Conservation (phyloP, 2,113 vertebrate genomes). For the Apus apus region DNA sequence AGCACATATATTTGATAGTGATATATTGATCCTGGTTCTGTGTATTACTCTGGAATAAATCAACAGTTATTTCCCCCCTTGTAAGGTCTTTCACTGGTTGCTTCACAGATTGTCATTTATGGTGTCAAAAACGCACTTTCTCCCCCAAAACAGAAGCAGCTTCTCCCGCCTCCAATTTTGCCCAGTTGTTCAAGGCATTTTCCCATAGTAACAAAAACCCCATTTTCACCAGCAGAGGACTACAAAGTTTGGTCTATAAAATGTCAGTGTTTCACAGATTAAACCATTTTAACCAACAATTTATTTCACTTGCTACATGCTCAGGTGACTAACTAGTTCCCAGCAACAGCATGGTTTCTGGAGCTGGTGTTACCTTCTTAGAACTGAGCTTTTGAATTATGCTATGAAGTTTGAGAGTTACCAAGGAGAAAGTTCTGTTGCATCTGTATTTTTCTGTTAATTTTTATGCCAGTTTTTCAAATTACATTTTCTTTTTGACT, state of each 20-base stretch:
- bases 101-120: neutral
- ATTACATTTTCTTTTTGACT: neutral
- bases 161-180: neutral
- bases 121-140: conserved; percentile 1
- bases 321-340: neutral
- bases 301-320: neutral
- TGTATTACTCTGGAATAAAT: neutral
- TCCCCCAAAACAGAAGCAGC: neutral
- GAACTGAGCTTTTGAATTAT: neutral
- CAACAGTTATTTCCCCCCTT: neutral
- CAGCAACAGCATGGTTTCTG: neutral
- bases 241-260: neutral
- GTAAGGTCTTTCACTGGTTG: neutral
- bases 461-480: neutral
- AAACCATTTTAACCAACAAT: neutral
- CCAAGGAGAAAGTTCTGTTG: neutral
- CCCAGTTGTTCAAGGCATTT: neutral
- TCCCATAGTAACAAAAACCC: neutral
- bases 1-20: neutral
- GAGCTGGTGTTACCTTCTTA: neutral
- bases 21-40: neutral
- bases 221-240: neutral
- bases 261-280: neutral
- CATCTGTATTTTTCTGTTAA: neutral
- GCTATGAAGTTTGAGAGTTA: neutral